Conservation (phyloP, 1,140 invertebrate species). For the Pseudachorutes palmiensis region DNA sequence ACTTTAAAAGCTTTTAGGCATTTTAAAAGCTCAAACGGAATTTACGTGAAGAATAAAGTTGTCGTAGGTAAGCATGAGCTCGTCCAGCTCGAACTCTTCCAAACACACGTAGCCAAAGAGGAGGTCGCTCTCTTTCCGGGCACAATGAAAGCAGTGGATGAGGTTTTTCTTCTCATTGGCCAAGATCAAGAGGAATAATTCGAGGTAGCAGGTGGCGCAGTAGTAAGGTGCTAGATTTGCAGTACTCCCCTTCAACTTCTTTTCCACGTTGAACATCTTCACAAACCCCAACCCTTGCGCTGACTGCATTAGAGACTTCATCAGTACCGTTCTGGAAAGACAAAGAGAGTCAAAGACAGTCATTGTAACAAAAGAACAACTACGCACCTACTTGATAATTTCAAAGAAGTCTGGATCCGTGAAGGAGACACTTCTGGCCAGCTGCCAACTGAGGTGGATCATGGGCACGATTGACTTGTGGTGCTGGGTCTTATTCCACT, state of each 20-base stretch:
- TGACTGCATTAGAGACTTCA: conserved; percentile 76
- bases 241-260: conserved; percentile 86
- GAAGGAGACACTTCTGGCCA: conserved; percentile 93
- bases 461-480: conserved; percentile 99
- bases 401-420: conserved; percentile 83
- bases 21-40: too few relatives aligned
- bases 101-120: conserved; percentile 89
- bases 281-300: conserved; percentile 79
- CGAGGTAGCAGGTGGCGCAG: conserved; percentile 90
- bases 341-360: conserved; percentile 26
- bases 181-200: conserved; percentile 97
- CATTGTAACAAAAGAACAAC: conserved; percentile 10
- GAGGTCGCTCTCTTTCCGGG: conserved; percentile 70
- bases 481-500: conserved; percentile 96
- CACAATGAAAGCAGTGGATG: conserved; percentile 96
- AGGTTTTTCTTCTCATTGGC: conserved; percentile 94
- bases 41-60: conserved; percentile 61
- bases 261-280: conserved; percentile 70
- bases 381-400: conserved; percentile 61
- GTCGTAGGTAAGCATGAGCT: conserved; percentile 86
- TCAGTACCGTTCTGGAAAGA: conserved; percentile 62
- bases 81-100: conserved; percentile 86
- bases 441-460: conserved; percentile 96
- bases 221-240: conserved; percentile 96
- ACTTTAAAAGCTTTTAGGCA: background rate